phyloP scores from a whole-genome alignment of 2,113 vertebrate genomes.

The Periophthalmus modestus region DNA sequence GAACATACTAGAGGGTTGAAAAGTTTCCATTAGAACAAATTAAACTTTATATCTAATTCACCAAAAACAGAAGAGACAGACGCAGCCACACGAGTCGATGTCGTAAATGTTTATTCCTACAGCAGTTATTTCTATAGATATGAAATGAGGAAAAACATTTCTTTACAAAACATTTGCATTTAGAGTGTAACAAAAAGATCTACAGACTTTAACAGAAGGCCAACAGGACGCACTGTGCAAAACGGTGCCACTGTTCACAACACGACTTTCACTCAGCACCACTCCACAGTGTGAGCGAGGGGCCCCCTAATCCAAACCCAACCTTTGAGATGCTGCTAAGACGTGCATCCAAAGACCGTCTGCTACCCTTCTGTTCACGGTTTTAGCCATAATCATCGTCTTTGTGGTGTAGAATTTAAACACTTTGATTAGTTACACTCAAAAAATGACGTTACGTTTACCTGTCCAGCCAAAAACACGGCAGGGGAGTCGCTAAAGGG shows the following conservation, averaged over 20 bases:
- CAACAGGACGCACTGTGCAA: slow-evolving; percentile 55
- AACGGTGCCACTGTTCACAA: slow-evolving; percentile 46
- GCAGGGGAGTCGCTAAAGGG: too few species aligned
- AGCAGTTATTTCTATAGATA: slow-evolving; percentile 65
- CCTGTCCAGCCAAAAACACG: background rate
- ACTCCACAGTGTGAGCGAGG: slow-evolving; percentile 24
- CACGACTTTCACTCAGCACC: slow-evolving; percentile 33
- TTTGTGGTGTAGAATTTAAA: slow-evolving; percentile 21
- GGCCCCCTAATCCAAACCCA: slow-evolving; percentile 26
- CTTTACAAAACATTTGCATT: slow-evolving; percentile 73
- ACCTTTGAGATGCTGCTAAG: slow-evolving; percentile 38
- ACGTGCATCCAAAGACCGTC: slow-evolving; percentile 26
- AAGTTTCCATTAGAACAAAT: too few species aligned
- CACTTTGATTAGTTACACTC: slow-evolving; percentile 16
- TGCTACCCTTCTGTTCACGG: background rate
- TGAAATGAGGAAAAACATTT: slow-evolving; percentile 65
- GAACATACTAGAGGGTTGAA: too few species aligned
- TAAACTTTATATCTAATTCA: too few species aligned
- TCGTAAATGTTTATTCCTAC: slow-evolving; percentile 71
- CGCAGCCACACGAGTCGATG: slow-evolving; percentile 20
- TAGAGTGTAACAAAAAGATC: slow-evolving; percentile 70
- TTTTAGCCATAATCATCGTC: slow-evolving; percentile 31
- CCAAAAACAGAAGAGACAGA: background rate
- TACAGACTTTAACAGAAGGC: slow-evolving; percentile 58
- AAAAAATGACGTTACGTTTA: background rate